Conservation (phyloP, 2,113 vertebrate species). For the Hemiprocne comata region DNA sequence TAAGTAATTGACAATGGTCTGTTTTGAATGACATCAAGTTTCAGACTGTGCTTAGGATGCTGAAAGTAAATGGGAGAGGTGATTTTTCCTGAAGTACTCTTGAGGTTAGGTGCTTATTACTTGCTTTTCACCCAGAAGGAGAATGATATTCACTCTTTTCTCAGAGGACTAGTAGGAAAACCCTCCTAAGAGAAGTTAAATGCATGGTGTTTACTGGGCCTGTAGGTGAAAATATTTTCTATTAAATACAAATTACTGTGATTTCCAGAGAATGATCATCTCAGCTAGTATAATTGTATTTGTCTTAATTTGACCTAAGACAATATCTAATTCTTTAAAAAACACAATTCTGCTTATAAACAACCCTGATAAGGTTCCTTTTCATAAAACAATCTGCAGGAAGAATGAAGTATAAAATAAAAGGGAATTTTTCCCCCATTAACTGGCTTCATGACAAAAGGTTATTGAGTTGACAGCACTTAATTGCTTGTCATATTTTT, state of each 20-base stretch:
- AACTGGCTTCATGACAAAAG: conserved; percentile 20
- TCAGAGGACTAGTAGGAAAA: neutral
- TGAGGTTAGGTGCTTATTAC: neutral
- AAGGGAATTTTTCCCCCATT: neutral
- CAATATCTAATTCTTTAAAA: neutral
- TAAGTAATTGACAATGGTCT: neutral
- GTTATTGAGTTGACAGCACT: conserved; percentile 38
- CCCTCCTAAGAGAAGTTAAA: neutral
- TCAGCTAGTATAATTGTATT: neutral
- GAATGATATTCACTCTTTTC: neutral
- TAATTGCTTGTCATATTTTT: conserved; percentile 32
- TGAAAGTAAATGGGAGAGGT: neutral
- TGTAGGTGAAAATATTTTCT: neutral
- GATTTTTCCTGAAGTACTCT: neutral
- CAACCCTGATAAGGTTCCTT: neutral
- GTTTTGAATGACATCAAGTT: neutral
- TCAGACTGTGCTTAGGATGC: neutral
- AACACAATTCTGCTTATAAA: neutral
- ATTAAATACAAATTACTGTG: neutral
- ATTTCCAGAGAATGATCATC: neutral
- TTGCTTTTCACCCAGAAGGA: neutral
- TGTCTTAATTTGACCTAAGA: neutral
- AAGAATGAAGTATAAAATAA: neutral
- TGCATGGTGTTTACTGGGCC: neutral
- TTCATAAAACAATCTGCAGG: neutral